A percentile compares a stretch with the other conserved stretches of the same genome.
These are phyloP conservation scores for Athripsodes cinereus DNA, from an alignment of 2,888 invertebrate genomes.

Conservation along the genomic window DNA sequence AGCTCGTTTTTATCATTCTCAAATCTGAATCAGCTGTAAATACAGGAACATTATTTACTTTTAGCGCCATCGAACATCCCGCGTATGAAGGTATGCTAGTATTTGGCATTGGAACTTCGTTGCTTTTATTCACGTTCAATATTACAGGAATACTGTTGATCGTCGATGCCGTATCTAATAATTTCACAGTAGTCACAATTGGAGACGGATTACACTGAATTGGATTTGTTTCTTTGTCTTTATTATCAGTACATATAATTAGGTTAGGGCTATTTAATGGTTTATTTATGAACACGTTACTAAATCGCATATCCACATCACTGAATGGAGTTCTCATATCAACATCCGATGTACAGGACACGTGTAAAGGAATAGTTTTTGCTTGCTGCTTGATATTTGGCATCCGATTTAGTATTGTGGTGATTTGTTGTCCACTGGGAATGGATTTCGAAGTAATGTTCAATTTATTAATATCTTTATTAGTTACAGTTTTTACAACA, in stretches of 20 bases:
- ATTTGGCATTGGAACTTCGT: neutral
- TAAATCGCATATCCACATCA: neutral
- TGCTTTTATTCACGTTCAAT: neutral
- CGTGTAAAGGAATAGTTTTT: neutral
- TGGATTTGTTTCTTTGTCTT: no score
- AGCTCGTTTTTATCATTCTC: neutral
- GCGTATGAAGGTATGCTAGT: neutral
- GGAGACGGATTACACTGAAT: neutral
- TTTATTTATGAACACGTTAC: neutral
- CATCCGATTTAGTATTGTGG: neutral
- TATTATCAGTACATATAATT: no score
- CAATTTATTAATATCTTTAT: no score
- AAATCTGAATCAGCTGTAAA: neutral
- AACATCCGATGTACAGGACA: neutral
- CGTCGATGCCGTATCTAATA: neutral
- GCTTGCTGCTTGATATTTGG: neutral
- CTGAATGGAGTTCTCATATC: neutral
- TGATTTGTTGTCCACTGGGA: neutral
- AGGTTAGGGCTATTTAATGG: neutral
- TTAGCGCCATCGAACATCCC: neutral
- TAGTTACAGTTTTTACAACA: no score
- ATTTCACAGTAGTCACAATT: neutral
- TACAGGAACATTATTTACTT: neutral
- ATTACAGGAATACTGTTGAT: neutral
- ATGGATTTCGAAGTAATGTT: neutral